phyloP scores from a whole-genome alignment of 2,797 vertebrate genomes.

The Crocidura indochinensis region DNA sequence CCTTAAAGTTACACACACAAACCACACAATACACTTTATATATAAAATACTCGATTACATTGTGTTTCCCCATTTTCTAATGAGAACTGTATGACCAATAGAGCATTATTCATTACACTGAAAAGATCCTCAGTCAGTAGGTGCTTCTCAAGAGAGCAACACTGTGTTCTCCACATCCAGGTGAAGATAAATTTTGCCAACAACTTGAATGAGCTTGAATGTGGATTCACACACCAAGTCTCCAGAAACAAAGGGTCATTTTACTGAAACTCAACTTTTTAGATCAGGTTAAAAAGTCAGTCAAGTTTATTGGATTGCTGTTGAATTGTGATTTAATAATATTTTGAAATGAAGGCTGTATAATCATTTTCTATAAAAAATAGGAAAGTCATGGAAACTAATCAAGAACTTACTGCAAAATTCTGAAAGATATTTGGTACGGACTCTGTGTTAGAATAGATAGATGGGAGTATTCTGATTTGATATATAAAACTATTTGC shows the following conservation, averaged over 20 bases:
- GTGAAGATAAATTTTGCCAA: background rate
- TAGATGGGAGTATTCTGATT: background rate
- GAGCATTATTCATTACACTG: too few relatives aligned
- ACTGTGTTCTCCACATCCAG: background rate
- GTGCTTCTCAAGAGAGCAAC: background rate
- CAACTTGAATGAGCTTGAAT: background rate
- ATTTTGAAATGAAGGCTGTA: background rate
- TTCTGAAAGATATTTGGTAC: background rate
- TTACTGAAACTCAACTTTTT: too few relatives aligned
- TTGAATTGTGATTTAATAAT: background rate
- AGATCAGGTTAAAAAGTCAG: too few relatives aligned
- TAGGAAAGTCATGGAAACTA: background rate
- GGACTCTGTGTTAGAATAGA: background rate
- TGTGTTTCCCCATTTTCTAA: background rate
- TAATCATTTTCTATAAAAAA: background rate
- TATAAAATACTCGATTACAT: background rate
- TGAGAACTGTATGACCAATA: background rate
- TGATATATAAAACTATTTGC: background rate
- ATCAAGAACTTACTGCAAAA: slow-evolving; percentile 14
- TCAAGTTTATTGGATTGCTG: background rate
- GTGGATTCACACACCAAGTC: background rate
- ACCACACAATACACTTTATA: background rate
- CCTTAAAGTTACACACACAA: slow-evolving; percentile 5
- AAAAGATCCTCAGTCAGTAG: background rate
- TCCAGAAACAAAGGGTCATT: background rate